Evolutionary conservation across 2,113 vertebrate genomes (phyloP), one percentile per base, ranked within the genome.

Genomic region (Tringa solitaria): DNA sequence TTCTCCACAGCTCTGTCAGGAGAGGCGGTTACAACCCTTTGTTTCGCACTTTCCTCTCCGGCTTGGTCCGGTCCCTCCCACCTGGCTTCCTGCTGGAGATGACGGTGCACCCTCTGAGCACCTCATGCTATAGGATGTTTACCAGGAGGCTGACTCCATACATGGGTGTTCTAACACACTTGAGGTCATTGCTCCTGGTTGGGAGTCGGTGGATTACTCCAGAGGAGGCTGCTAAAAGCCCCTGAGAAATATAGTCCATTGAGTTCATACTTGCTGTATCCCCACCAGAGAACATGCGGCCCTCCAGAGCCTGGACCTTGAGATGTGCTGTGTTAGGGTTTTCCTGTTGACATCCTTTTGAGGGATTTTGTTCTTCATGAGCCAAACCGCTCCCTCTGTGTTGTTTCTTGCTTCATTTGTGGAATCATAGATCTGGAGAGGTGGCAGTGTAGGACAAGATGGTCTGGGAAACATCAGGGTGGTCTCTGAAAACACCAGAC

Each of bases 401-500:
- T 46, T 70, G 24, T 67, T 22, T 54, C 0, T 73, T 19, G 0
- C 65, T 90, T 95, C 8, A 1, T 2, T 43, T 79, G 46, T 88
- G 37, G 54, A 33, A 33, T 61, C 4, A 2, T 1, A 30, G 32
- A 6, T 81, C 28, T 75, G 69, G 48, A 61, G 60, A 59, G 48
- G 8, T 46, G 18, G 20, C 35, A 64, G 37, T 0, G 0, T 24
- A 32, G 63, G 16, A 35, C 33, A 33, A 23, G 15, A 18, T 2
- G 16, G 16, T 48, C 30, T 70, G 51, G 59, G 61, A 39, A 43
- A 46, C 1, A 3, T 82, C 59, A 54, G 33, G 20, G 35, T 4
- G 6, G n/a, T 28, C 63, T 87, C 77, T 76, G 16, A 37, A 68
- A 64, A 46, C 50, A 43, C 9, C 3, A 5, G 26, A 9, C 6